These are phyloP conservation scores for Drosophila kambysellisi DNA, from an alignment of 2,888 invertebrate species.

Conservation along the genomic window DNA sequence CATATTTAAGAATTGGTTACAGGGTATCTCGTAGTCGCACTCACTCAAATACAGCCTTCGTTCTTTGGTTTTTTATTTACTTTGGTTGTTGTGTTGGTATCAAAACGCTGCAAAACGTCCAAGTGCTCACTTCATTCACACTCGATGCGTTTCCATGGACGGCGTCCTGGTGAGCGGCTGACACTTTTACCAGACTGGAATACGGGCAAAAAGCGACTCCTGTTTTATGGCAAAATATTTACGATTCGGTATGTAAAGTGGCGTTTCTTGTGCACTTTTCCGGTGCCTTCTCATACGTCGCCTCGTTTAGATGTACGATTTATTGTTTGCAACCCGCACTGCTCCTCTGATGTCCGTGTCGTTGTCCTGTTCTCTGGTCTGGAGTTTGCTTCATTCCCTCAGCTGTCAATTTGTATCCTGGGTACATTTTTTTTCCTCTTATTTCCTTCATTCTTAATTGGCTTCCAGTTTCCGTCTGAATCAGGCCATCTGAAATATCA, in stretches of 20 bases:
- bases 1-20: not conserved
- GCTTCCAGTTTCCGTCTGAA: slow-evolving; percentile 65
- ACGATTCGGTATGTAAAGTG: slow-evolving; percentile 77
- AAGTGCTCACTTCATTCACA: slow-evolving; percentile 79
- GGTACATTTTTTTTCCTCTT: slow-evolving; percentile 39
- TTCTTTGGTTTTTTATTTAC: slow-evolving; percentile 7
- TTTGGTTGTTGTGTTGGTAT: slow-evolving; percentile 59
- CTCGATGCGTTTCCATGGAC: slow-evolving; percentile 68
- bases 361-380: slow-evolving; percentile 7
- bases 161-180: slow-evolving; percentile 25
- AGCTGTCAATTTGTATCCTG: slow-evolving; percentile 66
- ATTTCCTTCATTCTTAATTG: slow-evolving; percentile 72
- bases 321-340: slow-evolving; percentile 33
- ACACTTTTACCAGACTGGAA: slow-evolving; percentile 39
- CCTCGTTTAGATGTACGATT: slow-evolving; percentile 50
- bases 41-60: not conserved
- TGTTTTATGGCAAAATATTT: slow-evolving; percentile 77
- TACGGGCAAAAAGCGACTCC: slow-evolving; percentile 49
- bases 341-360: slow-evolving; percentile 9
- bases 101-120: slow-evolving; percentile 69
- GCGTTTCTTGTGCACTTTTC: slow-evolving; percentile 75
- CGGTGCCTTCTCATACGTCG: slow-evolving; percentile 48
- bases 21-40: not conserved
- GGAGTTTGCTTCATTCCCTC: slow-evolving; percentile 31
- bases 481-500: slow-evolving; percentile 32